Conservation (phyloP, 1,140 invertebrate species). For the Microplitis demolitor region DNA sequence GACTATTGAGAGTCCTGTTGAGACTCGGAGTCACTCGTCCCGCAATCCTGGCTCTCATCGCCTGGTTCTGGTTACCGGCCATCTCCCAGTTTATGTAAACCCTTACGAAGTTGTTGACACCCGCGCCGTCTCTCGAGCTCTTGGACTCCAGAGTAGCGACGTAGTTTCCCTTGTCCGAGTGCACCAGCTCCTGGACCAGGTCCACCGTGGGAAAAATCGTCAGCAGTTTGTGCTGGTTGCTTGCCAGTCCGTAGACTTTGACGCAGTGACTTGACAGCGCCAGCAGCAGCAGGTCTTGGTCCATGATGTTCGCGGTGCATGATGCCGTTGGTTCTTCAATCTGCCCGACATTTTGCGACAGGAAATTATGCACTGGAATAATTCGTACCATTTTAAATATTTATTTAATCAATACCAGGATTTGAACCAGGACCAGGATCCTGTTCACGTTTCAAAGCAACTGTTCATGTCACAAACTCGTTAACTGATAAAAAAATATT, state of each 20-base stretch:
- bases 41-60: conserved; percentile 73
- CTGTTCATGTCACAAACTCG: no score
- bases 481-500: no score
- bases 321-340: conserved; percentile 70
- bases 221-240: conserved; percentile 58
- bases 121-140: conserved; percentile 60
- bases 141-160: conserved; percentile 69
- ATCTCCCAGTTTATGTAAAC: conserved; percentile 70
- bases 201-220: conserved; percentile 70
- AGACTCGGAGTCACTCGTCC: conserved; percentile 70
- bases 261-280: conserved; percentile 67
- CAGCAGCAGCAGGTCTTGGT: conserved; percentile 62
- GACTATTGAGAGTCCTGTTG: conserved; percentile 62
- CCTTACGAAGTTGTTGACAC: conserved; percentile 65
- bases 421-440: no score
- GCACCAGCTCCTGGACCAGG: conserved; percentile 64
- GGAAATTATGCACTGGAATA: conserved; percentile 73
- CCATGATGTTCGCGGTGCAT: conserved; percentile 58
- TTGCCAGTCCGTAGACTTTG: conserved; percentile 66
- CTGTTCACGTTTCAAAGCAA: no score
- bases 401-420: neutral
- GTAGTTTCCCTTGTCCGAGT: conserved; percentile 67
- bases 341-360: conserved; percentile 68
- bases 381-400: conserved; percentile 68
- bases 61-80: conserved; percentile 59